These are phyloP conservation scores for Pseudochirops corinnae DNA, from an alignment of 2,797 vertebrate species.

Conservation along the genomic window DNA sequence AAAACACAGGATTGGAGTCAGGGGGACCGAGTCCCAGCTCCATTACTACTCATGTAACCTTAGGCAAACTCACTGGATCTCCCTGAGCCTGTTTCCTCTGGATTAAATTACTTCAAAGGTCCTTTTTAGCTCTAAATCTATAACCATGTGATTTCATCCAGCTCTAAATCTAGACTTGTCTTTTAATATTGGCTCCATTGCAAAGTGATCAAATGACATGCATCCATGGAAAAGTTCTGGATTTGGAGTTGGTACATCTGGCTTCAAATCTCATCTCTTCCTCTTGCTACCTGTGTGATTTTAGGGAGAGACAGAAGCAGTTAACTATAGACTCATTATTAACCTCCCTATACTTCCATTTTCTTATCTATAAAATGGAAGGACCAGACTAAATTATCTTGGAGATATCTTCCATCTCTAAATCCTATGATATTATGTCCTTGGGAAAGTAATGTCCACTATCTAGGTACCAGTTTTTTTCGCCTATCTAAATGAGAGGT, in stretches of 20 bases:
- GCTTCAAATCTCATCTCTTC: neutral
- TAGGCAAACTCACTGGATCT: neutral
- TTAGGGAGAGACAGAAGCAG: neutral
- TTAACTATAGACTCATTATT: neutral
- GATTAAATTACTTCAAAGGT: neutral
- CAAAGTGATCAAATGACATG: neutral
- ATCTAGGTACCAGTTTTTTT: neutral
- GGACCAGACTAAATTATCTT: neutral
- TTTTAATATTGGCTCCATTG: neutral
- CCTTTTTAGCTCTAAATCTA: neutral
- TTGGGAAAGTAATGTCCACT: neutral
- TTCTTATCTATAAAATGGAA: neutral
- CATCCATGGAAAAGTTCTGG: neutral
- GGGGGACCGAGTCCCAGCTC: neutral
- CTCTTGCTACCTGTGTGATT: neutral
- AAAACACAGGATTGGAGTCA: neutral
- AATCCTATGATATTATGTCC: neutral
- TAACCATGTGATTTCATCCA: neutral
- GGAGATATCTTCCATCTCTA: neutral
- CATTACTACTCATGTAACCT: neutral
- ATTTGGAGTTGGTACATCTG: neutral
- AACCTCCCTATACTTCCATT: neutral
- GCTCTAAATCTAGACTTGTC: neutral
- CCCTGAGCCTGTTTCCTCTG: neutral
- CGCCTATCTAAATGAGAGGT: neutral